Base-by-base conservation (phyloP, 2,113 vertebrate genomes). In the Lathamus discolor region DNA sequence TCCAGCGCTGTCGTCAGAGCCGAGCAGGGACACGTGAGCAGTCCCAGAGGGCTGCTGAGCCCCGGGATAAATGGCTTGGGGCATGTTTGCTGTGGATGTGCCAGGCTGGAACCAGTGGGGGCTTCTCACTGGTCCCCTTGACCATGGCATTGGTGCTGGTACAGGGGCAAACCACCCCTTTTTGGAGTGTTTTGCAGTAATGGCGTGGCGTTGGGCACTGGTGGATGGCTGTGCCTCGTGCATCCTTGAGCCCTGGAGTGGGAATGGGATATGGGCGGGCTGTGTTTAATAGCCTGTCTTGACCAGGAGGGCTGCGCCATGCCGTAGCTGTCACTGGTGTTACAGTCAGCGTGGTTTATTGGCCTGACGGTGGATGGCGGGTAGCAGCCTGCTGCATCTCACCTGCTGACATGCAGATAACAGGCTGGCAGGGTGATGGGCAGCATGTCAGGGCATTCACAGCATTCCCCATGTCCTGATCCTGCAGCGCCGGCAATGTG, bases 1-100 rank as follows among this genome's bases (percentile, higher is more conserved):
- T 94, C 95, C 95, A 82, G 94, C 1, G 7, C 93, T 96, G 96
- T 92, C 95, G 94, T 97, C 96, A 96, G 95, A 96, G 92, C 94
- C 5, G 35, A 90, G 88, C 82, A 83, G 82, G 90, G 87, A 95
- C 95, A 96, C 85, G 96, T 97, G 96, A 97, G 85, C 93, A 62
- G 75, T 94, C 96, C 91, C 82, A 0, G 66, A 88, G 92, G 94
- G 93, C 83, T 82, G 61, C 93, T 84, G 88, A 86, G 86, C 88
- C 95, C 83, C 1, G 6, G 93, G 91, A 94, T 93, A 52, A 79
- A 92, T 95, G 67, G 83, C 61, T 89, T 1, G 11, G 93, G 80
- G 92, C 61, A 54, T 63, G 54, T 70, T 83, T 64, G 69, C 51
- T 2, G 4, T 74, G 51, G 83, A 70, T 54, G 29, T 2, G 2